Evolutionary conservation across 2,888 invertebrate species (phyloP), one percentile per base, ranked within the genome.

Genomic region (Catocala fraxini): DNA sequence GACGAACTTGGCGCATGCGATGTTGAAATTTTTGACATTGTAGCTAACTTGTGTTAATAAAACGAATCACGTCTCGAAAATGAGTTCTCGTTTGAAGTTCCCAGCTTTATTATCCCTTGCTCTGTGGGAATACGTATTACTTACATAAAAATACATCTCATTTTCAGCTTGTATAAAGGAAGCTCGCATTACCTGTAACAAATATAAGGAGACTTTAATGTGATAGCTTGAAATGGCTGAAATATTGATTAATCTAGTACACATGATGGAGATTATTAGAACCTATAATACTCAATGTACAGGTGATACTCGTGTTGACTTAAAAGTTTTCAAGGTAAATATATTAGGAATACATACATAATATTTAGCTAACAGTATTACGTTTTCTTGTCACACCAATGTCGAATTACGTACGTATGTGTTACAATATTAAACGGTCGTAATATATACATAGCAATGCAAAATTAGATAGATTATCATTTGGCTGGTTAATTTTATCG

Each of bases 101-200:
- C 12, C 39, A 25, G 57, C 10, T 58, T 58, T 54, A 39, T 51
- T 42, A 56, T 48, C 10, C 25, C 7, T 42, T 56, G 10, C n/a
- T 49, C 12, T 12, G 51, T 13, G 39, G 9, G 13, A 39, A 55
- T 11, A 41, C 15, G 45, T 42, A 12, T 56, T 56, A 72, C 72
- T 72, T 63, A 70, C 71, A 39, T 33, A 65, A 66, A 59, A 48
- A 59, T 54, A 62, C 56, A 71, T 63, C 52, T 66, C 59, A 72
- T 76, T 71, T 59, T 69, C 47, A 67, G 56, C 43, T 65, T 51
- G 49, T 64, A 58, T 45, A 56, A 64, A 59, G 61, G 63, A 68
- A 65, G 51, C 63, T 59, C 66, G 62, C 67, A 73, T 82, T 87
- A 87, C 86, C 86, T 87, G 83, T 56, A 87, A 86, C 76, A 82